phyloP scores from a whole-genome alignment of 2,888 invertebrate species.

The Dynastes hyllus region DNA sequence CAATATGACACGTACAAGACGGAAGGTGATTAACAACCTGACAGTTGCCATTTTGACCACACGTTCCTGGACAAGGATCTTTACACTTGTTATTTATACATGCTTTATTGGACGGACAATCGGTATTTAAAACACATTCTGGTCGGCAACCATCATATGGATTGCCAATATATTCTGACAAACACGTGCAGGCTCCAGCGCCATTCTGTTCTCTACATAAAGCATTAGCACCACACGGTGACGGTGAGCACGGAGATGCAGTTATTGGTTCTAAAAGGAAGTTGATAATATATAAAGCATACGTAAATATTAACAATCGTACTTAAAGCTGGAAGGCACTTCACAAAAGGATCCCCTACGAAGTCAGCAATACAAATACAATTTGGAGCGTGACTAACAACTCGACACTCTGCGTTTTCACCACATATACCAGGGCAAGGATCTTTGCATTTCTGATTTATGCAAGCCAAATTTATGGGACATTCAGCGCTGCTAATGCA shows the following conservation, averaged over 20 bases:
- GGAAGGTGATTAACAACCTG: conserved; percentile 82
- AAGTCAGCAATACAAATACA: conserved; percentile 78
- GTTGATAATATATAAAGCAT: conserved; percentile 33
- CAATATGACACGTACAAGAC: conserved; percentile 78
- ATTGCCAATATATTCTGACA: conserved; percentile 82
- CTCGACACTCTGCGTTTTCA: conserved; percentile 81
- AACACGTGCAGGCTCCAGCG: conserved; percentile 81
- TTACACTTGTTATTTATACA: conserved; percentile 84
- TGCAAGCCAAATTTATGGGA: conserved; percentile 80
- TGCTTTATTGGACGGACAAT: conserved; percentile 82
- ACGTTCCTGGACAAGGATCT: conserved; percentile 85
- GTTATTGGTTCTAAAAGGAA: conserved; percentile 70
- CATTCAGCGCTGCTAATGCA: conserved; percentile 84
- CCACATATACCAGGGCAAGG: conserved; percentile 85
- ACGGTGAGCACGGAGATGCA: conserved; percentile 78
- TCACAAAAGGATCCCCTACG: conserved; percentile 82
- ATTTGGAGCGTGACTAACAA: conserved; percentile 81
- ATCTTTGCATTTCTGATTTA: conserved; percentile 83
- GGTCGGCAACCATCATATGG: conserved; percentile 86
- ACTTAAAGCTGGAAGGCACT: conserved; percentile 69
- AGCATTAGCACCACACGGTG: conserved; percentile 82
- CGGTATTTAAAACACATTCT: conserved; percentile 82
- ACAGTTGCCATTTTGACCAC: conserved; percentile 84
- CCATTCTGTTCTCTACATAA: conserved; percentile 79
- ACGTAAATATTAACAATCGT: conserved; percentile 49